A percentile compares a stretch with the other conserved stretches of the same genome.
phyloP scores from a whole-genome alignment of 2,797 vertebrate genomes.

The Aplochiton taeniatus region DNA sequence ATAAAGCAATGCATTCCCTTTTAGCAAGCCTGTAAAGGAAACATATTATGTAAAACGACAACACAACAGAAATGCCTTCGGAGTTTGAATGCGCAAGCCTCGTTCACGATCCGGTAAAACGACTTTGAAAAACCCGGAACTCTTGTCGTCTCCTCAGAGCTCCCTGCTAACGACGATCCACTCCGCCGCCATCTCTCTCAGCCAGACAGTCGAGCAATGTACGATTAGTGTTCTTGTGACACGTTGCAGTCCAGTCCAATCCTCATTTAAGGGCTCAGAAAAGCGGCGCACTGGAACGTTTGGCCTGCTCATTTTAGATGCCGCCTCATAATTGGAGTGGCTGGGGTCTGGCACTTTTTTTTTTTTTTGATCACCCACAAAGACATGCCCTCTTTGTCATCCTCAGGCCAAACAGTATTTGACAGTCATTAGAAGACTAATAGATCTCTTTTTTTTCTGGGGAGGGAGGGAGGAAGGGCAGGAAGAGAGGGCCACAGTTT shows the following conservation, averaged over 20 bases:
- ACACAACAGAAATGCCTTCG: no score
- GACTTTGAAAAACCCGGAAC: neutral
- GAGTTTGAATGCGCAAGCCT: no score
- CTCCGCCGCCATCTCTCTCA: constrained; percentile 45
- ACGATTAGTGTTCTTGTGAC: constrained; percentile 41
- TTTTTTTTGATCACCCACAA: neutral
- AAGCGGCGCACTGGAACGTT: neutral
- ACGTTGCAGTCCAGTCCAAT: constrained; percentile 19
- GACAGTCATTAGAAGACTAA: constrained; percentile 32
- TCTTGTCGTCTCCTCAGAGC: constrained; percentile 17
- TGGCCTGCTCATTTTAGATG: constrained; percentile 4
- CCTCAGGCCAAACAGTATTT: constrained; percentile 23
- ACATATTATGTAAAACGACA: no score
- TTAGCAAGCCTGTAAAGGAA: no score
- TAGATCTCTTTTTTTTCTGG: constrained; percentile 18
- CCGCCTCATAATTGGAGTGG: neutral
- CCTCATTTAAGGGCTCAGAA: constrained; percentile 7
- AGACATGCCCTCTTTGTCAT: constrained; percentile 1
- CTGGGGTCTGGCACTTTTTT: neutral
- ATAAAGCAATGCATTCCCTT: no score
- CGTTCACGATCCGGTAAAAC: no score
- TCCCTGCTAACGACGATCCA: constrained; percentile 50
- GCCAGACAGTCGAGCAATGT: constrained; percentile 44
- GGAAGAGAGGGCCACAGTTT: no score
- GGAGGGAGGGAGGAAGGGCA: neutral